A percentile compares a stretch with the other conserved stretches of the same genome.
phyloP scores from a whole-genome alignment of 2,797 vertebrate genomes.

The Notamacropus eugenii region DNA sequence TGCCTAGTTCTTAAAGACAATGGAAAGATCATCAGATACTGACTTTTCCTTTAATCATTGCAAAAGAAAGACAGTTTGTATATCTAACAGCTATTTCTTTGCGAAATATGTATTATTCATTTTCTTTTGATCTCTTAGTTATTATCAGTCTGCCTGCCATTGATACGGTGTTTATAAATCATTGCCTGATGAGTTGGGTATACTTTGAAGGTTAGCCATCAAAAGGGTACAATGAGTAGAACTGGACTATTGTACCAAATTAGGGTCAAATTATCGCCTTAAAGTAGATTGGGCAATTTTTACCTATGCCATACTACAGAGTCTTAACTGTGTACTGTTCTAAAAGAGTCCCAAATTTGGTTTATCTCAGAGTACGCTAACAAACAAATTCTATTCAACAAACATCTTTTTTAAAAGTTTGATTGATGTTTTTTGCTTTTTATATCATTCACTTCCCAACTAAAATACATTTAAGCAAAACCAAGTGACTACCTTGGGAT shows the following conservation, averaged over 20 bases:
- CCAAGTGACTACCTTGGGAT: background rate
- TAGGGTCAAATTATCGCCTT: conserved; percentile 38
- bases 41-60: conserved; percentile 50
- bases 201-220: conserved; percentile 57
- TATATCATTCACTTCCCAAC: background rate
- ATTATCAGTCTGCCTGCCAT: conserved; percentile 17
- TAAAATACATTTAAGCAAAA: background rate
- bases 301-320: background rate
- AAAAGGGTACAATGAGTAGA: conserved; percentile 39
- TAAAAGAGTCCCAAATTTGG: background rate
- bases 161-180: conserved; percentile 61
- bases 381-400: background rate
- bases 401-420: background rate
- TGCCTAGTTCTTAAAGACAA: conserved; percentile 23
- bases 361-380: background rate
- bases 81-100: conserved; percentile 48
- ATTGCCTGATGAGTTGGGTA: conserved; percentile 46
- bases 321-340: background rate
- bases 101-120: conserved; percentile 59
- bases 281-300: background rate
- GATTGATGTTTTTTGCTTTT: background rate
- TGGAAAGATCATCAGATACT: conserved; percentile 27
- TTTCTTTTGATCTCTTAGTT: conserved; percentile 63
- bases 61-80: conserved; percentile 49
- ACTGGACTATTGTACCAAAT: conserved; percentile 17